Base-by-base conservation (phyloP, 2,888 invertebrate genomes). In the Acanthopleura granulata region DNA sequence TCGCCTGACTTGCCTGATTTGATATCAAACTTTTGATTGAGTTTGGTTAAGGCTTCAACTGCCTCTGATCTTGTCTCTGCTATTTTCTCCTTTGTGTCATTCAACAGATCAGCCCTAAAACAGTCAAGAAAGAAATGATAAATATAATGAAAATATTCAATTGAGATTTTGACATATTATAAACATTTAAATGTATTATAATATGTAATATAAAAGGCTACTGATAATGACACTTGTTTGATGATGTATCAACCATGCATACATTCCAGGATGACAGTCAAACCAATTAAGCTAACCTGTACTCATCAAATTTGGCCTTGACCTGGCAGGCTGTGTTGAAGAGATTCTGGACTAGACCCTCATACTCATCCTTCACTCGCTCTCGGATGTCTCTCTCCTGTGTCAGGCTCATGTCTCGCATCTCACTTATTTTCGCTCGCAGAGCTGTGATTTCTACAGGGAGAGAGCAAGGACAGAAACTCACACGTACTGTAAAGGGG, bases 261-360 rank as follows among this genome's bases (percentile, higher is more conserved):
- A 40, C 3, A 40, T 40, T 40, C 4, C 40, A 6, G 40, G 40
- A 6, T 3, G 40, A 40, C 40, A 40, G 9, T 40, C 4, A 40
- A 40, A 3, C 40, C 3, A 6, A 9, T 40, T 57, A 18, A 12
- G 12, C 12, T 57, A 1, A 57, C 57, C 57, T 57, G 57, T 57
- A 89, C 72, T 88, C 87, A 78, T 90, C 90, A 82, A 89, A 86
- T 77, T 88, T 88, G 72, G 84, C 79, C 77, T 87, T 86, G 61
- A 90, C 83, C 22, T 87, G 84, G 69, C 86, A 86, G n/a, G 85
- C 82, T 0, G 86, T 83, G 27, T 82, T 79, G 77, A 89, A 89
- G 27, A 90, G 85, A 73, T 87, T 88, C 75, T 88, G 84, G 6
- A 90, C 85, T 29, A 90, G 85, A 49, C 84, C 86, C 74, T 89